phyloP scores from a whole-genome alignment of 2,888 invertebrate species.

The Epinotia nisella region DNA sequence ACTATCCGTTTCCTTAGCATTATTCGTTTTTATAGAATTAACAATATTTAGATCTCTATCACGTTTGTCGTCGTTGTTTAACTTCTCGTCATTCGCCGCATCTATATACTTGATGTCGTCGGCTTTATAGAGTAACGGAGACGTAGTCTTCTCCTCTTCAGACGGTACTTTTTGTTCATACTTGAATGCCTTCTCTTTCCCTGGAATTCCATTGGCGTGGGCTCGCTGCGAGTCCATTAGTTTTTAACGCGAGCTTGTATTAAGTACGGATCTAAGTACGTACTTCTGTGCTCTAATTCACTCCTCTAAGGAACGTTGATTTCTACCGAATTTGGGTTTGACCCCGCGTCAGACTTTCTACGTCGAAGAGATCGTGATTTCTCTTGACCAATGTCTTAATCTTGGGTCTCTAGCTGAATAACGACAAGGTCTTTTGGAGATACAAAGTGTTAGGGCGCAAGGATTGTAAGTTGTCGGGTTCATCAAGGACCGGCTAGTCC shows the following conservation, averaged over 20 bases:
- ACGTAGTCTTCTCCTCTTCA: conserved; percentile 81
- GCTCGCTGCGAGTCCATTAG: conserved; percentile 79
- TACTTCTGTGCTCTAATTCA: conserved; percentile 58
- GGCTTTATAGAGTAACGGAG: conserved; percentile 69
- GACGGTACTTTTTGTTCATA: conserved; percentile 76
- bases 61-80: conserved; percentile 60
- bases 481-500: conserved; percentile 84
- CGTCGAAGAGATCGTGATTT: conserved; percentile 72
- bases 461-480: conserved; percentile 81
- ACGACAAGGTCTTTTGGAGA: conserved; percentile 78
- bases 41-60: conserved; percentile 72
- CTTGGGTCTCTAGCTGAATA: conserved; percentile 86
- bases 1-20: conserved; percentile 59
- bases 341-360: conserved; percentile 68
- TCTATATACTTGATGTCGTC: conserved; percentile 74
- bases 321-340: conserved; percentile 66
- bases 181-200: conserved; percentile 72
- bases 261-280: conserved; percentile 66
- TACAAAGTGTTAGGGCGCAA: conserved; percentile 78
- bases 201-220: conserved; percentile 78
- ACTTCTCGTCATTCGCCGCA: conserved; percentile 64
- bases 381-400: conserved; percentile 84
- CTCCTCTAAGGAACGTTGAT: conserved; percentile 65
- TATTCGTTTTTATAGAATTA: conserved; percentile 74
- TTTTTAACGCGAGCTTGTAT: conserved; percentile 61